These are phyloP conservation scores for Lepisosteus oculatus DNA, from an alignment of 2,113 vertebrate genomes.

Conservation along the genomic window DNA sequence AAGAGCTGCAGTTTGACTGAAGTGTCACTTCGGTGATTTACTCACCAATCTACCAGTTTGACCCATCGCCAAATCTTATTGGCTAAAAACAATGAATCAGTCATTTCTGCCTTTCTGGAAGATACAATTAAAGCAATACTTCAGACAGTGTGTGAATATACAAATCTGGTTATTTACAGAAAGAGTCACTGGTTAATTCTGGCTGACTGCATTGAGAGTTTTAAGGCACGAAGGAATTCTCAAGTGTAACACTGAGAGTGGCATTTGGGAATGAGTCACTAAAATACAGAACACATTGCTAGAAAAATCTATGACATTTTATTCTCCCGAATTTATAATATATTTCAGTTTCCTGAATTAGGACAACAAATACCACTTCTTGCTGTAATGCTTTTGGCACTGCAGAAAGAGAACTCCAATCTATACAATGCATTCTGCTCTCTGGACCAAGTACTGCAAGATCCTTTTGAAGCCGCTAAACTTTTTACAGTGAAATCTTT, in stretches of 20 bases:
- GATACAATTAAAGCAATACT: slow-evolving; percentile 5
- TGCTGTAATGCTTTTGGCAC: not conserved
- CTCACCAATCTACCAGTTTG: not conserved
- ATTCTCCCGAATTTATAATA: not conserved
- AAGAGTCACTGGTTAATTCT: not conserved
- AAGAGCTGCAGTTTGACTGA: not conserved
- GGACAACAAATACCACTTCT: not conserved
- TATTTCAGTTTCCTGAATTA: not conserved
- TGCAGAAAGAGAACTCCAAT: not conserved
- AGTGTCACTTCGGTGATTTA: not conserved
- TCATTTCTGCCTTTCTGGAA: not conserved
- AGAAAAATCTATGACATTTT: not conserved
- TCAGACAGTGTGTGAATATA: not conserved
- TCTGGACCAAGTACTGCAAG: not conserved
- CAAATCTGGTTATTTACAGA: not conserved
- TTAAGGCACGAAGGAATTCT: not conserved
- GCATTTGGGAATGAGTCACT: not conserved
- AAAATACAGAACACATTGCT: not conserved
- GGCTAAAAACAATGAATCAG: not conserved
- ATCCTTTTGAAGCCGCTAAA: not conserved
- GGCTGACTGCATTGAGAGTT: not conserved
- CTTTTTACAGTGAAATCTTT: not conserved
- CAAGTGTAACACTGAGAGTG: not conserved
- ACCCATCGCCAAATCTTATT: not conserved
- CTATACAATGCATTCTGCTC: not conserved